Conservation (phyloP, 2,113 vertebrate species). For the Hippoglossus stenolepis region DNA sequence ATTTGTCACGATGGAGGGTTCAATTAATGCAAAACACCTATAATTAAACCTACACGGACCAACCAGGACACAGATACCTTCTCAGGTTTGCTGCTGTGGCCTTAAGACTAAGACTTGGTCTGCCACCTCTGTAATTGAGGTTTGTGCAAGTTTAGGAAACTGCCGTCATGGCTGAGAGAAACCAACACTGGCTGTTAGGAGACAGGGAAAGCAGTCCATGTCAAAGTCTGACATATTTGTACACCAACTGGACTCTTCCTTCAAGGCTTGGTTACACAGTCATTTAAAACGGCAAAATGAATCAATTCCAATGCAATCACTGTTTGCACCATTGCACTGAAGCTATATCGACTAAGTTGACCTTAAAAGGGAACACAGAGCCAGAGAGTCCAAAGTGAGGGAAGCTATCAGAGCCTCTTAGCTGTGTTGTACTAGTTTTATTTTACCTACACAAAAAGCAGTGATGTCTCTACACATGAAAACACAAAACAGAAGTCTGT, state of each 20-base stretch:
- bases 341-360: constrained; percentile 2
- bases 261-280: background rate
- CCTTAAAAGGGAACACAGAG: constrained; percentile 3
- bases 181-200: background rate
- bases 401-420: background rate
- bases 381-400: background rate
- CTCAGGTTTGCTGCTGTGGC: background rate
- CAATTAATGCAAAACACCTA: background rate
- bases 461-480: too few species aligned
- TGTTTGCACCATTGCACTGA: background rate
- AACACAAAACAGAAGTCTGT: too few species aligned
- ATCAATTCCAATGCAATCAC: background rate
- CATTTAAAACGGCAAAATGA: background rate
- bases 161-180: background rate
- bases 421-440: background rate
- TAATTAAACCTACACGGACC: background rate
- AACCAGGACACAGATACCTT: too few species aligned
- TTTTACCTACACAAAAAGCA: background rate
- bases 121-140: background rate
- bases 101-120: background rate
- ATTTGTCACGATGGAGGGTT: background rate
- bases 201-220: background rate
- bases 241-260: background rate
- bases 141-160: background rate
- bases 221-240: background rate